A percentile compares a stretch with the other conserved stretches of the same genome.
phyloP scores from a whole-genome alignment of 2,888 invertebrate genomes.

The Trissonchulus latispiculum region DNA sequence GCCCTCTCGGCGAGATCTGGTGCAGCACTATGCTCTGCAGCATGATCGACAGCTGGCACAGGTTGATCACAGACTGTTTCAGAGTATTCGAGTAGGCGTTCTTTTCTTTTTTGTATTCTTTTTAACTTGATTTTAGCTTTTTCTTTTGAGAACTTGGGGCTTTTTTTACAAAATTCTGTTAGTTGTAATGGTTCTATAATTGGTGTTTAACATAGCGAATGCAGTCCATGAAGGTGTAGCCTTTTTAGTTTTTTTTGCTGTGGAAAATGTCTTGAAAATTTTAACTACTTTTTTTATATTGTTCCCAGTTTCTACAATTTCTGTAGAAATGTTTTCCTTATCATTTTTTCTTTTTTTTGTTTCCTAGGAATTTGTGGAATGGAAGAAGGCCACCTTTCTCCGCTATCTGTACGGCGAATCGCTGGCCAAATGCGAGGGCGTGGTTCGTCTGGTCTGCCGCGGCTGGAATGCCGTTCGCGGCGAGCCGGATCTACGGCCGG shows the following conservation, averaged over 20 bases:
- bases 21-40: slow-evolving; percentile 4
- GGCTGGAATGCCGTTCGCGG: slow-evolving; percentile 10
- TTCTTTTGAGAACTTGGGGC: too few species aligned
- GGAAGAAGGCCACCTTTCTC: slow-evolving; percentile 14
- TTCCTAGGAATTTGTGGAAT: slow-evolving; percentile 13
- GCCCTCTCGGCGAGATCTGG: not conserved
- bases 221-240: too few species aligned
- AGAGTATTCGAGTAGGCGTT: slow-evolving; percentile 4
- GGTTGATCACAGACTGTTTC: not conserved
- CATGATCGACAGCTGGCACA: not conserved
- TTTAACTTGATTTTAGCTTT: too few species aligned
- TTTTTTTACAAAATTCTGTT: too few species aligned
- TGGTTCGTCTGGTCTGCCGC: slow-evolving; percentile 10
- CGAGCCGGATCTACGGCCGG: slow-evolving; percentile 10
- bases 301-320: not conserved
- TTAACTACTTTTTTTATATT: too few species aligned
- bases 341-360: not conserved
- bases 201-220: too few species aligned
- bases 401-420: slow-evolving; percentile 15
- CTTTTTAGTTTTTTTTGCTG: too few species aligned
- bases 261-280: too few species aligned
- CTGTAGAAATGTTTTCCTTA: not conserved
- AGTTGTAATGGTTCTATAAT: too few species aligned
- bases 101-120: too few species aligned
- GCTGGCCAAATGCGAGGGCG: slow-evolving; percentile 12